These are phyloP conservation scores for Acromyrmex echinatior DNA, from an alignment of 1,140 invertebrate genomes.

Conservation along the genomic window DNA sequence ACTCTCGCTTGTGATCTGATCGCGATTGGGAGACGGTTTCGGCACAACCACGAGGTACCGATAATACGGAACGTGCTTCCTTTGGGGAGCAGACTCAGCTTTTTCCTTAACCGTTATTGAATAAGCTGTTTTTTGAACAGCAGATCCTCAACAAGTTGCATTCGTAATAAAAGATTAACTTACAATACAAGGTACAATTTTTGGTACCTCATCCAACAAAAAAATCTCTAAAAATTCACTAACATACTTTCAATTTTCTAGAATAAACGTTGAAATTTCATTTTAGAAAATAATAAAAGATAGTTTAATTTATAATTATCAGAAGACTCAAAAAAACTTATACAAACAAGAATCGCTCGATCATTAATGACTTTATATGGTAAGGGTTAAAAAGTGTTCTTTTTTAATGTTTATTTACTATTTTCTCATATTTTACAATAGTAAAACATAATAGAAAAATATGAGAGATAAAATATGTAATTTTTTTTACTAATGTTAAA, in stretches of 20 bases:
- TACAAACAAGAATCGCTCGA: too few species aligned
- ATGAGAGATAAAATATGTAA: background rate
- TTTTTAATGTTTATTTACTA: background rate
- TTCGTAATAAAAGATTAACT: background rate
- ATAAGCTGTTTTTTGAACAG: background rate
- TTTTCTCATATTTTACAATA: background rate
- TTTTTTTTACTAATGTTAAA: background rate
- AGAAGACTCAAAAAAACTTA: too few species aligned
- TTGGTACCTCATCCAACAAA: too few species aligned
- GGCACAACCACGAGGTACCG: constrained; percentile 43
- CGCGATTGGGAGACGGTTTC: constrained; percentile 69
- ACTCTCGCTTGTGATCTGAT: constrained; percentile 49
- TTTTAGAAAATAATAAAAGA: too few species aligned
- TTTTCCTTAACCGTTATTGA: constrained; percentile 14
- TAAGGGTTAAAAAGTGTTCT: background rate
- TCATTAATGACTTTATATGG: too few species aligned
- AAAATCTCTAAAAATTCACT: too few species aligned
- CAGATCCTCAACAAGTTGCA: background rate
- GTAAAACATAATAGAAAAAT: background rate
- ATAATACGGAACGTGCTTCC: constrained; percentile 38
- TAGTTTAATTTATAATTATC: too few species aligned
- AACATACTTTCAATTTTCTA: too few species aligned
- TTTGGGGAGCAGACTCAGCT: background rate
- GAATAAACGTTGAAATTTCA: too few species aligned
- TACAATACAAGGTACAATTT: too few species aligned